Evolutionary conservation across 2,113 vertebrate species (phyloP).

Genomic region (Proteles cristata): DNA sequence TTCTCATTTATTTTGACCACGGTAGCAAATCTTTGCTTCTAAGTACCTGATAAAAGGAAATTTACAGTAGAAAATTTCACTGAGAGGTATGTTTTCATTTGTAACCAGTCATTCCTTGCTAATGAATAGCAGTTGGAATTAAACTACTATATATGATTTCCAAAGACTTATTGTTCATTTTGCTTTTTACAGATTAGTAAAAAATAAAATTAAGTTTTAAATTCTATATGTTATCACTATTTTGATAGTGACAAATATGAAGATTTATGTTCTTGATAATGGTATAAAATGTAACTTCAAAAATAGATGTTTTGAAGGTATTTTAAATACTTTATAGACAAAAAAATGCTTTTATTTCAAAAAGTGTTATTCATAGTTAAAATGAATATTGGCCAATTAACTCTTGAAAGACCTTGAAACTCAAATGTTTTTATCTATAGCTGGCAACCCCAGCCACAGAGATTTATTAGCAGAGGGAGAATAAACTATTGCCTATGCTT

Average conservation of each 20-base stretch:
- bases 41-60: not conserved
- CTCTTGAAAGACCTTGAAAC: not conserved
- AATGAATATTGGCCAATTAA: not conserved
- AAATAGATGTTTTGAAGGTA: not conserved
- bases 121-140: not conserved
- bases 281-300: not conserved
- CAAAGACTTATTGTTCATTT: not conserved
- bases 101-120: not conserved
- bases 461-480: not conserved
- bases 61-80: not conserved
- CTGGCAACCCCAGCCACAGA: not conserved
- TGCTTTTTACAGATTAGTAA: not conserved
- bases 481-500: not conserved
- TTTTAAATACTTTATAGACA: not conserved
- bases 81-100: not conserved
- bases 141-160: not conserved
- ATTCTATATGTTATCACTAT: not conserved
- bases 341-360: not conserved
- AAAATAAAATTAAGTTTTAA: not conserved
- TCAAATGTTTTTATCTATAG: not conserved
- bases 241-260: not conserved
- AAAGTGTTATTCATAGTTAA: not conserved
- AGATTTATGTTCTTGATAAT: slow-evolving; percentile 2
- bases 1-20: not conserved
- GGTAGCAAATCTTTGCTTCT: not conserved